Base-by-base conservation (phyloP, 2,113 vertebrate species). In the Shinisaurus crocodilurus region DNA sequence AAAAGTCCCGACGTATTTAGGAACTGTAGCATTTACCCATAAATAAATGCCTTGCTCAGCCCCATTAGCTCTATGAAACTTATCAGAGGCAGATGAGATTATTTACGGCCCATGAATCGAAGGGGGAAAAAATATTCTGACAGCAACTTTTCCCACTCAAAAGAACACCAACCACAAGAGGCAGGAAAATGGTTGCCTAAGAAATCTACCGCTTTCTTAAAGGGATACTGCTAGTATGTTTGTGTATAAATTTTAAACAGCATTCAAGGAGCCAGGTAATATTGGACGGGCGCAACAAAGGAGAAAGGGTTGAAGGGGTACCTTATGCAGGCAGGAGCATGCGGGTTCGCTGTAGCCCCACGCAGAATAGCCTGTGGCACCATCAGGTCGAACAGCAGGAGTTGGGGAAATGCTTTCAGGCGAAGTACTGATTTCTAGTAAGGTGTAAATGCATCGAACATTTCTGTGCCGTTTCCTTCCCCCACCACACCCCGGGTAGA, bases 11-110 rank as follows among this genome's bases (percentile, higher is more conserved):
- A 0, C 60, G 4, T 82, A 40, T 89, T 43, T 91, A 45, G 1
- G 70, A 65, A 3, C 0, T n/a, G 0, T 4, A 87, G 12, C 85
- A 91, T 94, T 93, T 92, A 86, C 83, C 40, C 89, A 48, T 72
- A 90, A 93, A 94, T 79, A 86, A 79, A 80, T 9, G 1, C 45
- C 65, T 82, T 0, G 34, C n/a, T 82, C 86, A 40, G 82, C 86
- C 15, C 15, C 54, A 40, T 67, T 29, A 87, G 57, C 37, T 83
- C 88, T 25, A 8, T 16, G 86, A 34, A 81, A 45, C 0, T 87
- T 94, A 79, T 74, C 82, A 88, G 37, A 93, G 90, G 37, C 29
- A n/a, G 57, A 76, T 80, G 60, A 91, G 70, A 60, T 91, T 45
- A 45, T 82, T 93, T 91, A 84, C 65, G 86, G 60, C 1, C 81